Percentiles rank a stretch among this genome's conserved stretches.
Evolutionary conservation across 2,797 vertebrate genomes (phyloP).

Genomic region (Galagoides demidoff): DNA sequence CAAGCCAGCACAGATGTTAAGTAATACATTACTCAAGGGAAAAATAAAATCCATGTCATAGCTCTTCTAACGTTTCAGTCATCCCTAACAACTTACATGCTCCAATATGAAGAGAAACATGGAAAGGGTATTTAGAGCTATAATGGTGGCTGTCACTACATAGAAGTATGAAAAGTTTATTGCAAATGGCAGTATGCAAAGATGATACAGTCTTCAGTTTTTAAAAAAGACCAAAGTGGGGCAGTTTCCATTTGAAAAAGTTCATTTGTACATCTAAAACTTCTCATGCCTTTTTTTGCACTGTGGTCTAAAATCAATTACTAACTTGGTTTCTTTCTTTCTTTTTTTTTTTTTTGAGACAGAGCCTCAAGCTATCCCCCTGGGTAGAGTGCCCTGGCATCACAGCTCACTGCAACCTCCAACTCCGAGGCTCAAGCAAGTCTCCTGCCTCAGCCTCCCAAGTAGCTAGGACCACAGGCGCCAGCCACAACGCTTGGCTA

Average conservation of each 20-base stretch:
- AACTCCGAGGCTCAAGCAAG: no score
- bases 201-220: background rate
- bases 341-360: no score
- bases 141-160: background rate
- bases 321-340: conserved; percentile 5
- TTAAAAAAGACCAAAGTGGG: background rate
- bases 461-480: no score
- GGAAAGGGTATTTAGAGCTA: background rate
- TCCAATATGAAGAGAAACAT: background rate
- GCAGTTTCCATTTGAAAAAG: background rate
- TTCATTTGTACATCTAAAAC: background rate
- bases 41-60: conserved; percentile 22
- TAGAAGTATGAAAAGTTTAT: background rate
- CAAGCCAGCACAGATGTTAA: background rate
- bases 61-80: conserved; percentile 27
- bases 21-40: background rate
- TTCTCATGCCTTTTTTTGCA: background rate
- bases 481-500: no score
- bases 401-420: no score
- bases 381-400: no score
- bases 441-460: no score
- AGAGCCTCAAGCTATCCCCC: no score
- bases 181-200: background rate
- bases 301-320: conserved; percentile 3
- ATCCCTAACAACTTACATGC: background rate